Percentiles rank a stretch among this genome's conserved stretches.
These are phyloP conservation scores for Andrena flavipes DNA, from an alignment of 2,888 invertebrate species.

Conservation along the genomic window DNA sequence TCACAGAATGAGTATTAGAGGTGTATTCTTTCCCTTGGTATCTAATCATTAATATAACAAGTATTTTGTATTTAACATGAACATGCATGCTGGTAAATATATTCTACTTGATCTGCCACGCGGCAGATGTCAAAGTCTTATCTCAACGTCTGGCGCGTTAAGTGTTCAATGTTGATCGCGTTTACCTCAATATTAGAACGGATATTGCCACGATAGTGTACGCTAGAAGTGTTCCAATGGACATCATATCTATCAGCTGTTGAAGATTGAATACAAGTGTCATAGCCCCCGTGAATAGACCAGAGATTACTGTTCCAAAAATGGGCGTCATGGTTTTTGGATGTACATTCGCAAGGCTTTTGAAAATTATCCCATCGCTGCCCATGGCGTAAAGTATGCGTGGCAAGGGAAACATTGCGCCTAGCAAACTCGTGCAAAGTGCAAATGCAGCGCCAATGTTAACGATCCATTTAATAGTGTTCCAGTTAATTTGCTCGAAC, in stretches of 20 bases:
- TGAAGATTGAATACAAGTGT: constrained; percentile 95
- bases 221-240: constrained; percentile 95
- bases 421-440: constrained; percentile 94
- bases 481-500: constrained; percentile 92
- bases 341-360: constrained; percentile 89
- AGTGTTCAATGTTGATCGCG: background rate
- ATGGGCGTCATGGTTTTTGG: constrained; percentile 92
- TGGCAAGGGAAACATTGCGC: constrained; percentile 95
- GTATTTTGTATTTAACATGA: background rate
- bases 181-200: constrained; percentile 94
- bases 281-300: constrained; percentile 93
- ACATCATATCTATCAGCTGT: constrained; percentile 98
- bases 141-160: no score
- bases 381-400: constrained; percentile 96
- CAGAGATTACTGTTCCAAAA: constrained; percentile 91
- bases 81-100: background rate
- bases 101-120: no score
- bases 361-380: constrained; percentile 94
- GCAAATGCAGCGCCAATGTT: constrained; percentile 96
- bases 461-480: constrained; percentile 94
- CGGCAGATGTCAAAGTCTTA: no score
- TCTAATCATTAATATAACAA: constrained; percentile 60
- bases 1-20: constrained; percentile 44
- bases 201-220: constrained; percentile 97
- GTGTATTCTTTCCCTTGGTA: constrained; percentile 75